Evolutionary conservation across 2,888 invertebrate genomes (phyloP).

Genomic region (Falcaria lacertinaria): DNA sequence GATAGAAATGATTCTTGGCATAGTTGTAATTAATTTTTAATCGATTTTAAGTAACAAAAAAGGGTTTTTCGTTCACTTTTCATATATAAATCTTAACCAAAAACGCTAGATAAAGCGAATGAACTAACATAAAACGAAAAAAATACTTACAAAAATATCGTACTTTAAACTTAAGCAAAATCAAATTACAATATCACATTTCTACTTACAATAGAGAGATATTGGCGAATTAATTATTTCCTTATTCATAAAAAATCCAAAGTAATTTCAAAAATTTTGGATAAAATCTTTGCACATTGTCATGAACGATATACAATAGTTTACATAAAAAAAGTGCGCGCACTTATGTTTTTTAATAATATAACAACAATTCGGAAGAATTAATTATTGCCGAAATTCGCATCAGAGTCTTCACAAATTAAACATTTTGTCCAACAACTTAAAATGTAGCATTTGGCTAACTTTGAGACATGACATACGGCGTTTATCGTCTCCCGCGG

Average conservation of each 20-base stretch:
- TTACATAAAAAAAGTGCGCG: constrained; percentile 54
- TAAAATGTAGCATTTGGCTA: constrained; percentile 66
- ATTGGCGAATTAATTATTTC: constrained; percentile 60
- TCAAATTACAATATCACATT: constrained; percentile 80
- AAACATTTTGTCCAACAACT: constrained; percentile 63
- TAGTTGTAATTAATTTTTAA: constrained; percentile 78
- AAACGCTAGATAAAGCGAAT: constrained; percentile 71
- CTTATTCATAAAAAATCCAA: constrained; percentile 41
- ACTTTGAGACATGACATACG: constrained; percentile 54
- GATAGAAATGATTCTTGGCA: constrained; percentile 67
- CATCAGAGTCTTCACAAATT: constrained; percentile 34
- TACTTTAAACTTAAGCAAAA: constrained; percentile 66
- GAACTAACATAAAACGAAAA: constrained; percentile 64
- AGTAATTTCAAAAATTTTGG: constrained; percentile 46
- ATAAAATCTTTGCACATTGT: constrained; percentile 59
- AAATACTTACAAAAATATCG: constrained; percentile 76
- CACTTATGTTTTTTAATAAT: constrained; percentile 31
- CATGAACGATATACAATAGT: constrained; percentile 48
- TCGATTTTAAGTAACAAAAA: constrained; percentile 79
- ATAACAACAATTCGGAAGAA: constrained; percentile 72
- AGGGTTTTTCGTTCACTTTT: constrained; percentile 62
- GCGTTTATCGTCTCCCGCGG: constrained; percentile 23
- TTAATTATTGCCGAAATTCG: constrained; percentile 65
- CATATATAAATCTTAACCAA: constrained; percentile 71
- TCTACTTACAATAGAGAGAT: constrained; percentile 80